These are phyloP conservation scores for Hypsopygia costalis DNA, from an alignment of 2,888 invertebrate species.

Conservation along the genomic window DNA sequence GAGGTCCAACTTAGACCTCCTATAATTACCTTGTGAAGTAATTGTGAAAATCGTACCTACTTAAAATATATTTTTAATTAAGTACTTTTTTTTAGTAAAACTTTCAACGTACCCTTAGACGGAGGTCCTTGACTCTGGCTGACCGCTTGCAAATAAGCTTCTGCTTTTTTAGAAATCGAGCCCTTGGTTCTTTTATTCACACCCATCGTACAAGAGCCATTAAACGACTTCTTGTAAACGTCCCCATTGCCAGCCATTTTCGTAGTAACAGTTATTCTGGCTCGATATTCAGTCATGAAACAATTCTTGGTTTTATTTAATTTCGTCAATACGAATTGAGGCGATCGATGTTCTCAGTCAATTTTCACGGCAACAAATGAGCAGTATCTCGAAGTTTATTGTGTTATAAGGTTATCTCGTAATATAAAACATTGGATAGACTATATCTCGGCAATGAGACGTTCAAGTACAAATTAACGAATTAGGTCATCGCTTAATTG, in stretches of 20 bases:
- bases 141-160: conserved; percentile 63
- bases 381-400: conserved; percentile 13
- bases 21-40: too few species aligned
- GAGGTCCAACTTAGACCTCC: too few species aligned
- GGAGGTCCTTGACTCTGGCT: conserved; percentile 44
- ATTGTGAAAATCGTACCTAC: too few species aligned
- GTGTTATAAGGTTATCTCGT: conserved; percentile 41
- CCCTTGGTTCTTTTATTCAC: conserved; percentile 46
- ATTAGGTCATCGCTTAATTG: conserved; percentile 36
- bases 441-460: conserved; percentile 10
- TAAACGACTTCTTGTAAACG: conserved; percentile 47
- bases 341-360: conserved; percentile 29
- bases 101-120: conserved; percentile 36
- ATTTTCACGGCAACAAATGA: conserved; percentile 31
- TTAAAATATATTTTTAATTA: too few species aligned
- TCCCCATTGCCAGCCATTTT: conserved; percentile 52
- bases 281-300: conserved; percentile 37
- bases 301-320: conserved; percentile 6
- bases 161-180: conserved; percentile 56
- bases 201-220: conserved; percentile 49
- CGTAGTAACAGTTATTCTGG: conserved; percentile 50
- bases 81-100: too few species aligned
- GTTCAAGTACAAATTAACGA: conserved; percentile 11
- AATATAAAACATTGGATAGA: conserved; percentile 26
- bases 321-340: conserved; percentile 11